A percentile compares a stretch with the other conserved stretches of the same genome.
Evolutionary conservation across 2,888 invertebrate genomes (phyloP).

Genomic region (Rhabditoides inermis): DNA sequence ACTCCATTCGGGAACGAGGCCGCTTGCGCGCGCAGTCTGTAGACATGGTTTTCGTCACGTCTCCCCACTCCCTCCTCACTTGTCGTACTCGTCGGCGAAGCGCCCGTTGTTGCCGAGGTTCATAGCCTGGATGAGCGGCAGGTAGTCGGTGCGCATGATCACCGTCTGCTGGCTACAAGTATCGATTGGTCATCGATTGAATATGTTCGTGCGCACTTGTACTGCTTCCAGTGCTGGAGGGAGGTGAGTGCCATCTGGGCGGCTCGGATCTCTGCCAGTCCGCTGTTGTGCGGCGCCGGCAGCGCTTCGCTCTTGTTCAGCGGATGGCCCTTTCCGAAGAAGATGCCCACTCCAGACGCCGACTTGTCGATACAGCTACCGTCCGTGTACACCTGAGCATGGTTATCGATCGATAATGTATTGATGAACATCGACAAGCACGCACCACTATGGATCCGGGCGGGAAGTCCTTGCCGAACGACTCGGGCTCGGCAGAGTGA

Average conservation of each 20-base stretch:
- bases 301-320: slow-evolving; percentile 1
- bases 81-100: slow-evolving; percentile 5
- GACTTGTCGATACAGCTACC: neutral
- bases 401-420: too few relatives aligned
- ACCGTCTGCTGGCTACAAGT: slow-evolving; percentile 6
- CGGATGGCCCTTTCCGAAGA: slow-evolving; percentile 8
- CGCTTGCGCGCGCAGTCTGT: neutral
- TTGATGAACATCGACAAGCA: too few relatives aligned
- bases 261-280: slow-evolving; percentile 5
- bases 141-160: slow-evolving; percentile 10
- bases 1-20: slow-evolving; percentile 10
- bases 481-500: too few relatives aligned
- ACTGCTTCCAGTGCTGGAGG: slow-evolving; percentile 1
- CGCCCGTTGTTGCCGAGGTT: slow-evolving; percentile 2
- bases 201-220: neutral
- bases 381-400: slow-evolving; percentile 11
- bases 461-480: too few relatives aligned
- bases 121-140: slow-evolving; percentile 12
- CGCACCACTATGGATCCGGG: too few relatives aligned
- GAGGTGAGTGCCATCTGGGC: slow-evolving; percentile 6
- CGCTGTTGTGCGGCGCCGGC: slow-evolving; percentile 1
- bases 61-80: slow-evolving; percentile 1
- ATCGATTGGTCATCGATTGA: neutral
- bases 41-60: slow-evolving; percentile 4
- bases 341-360: slow-evolving; percentile 7